phyloP scores from a whole-genome alignment of 35 echinoderm and acorn worm genomes.

The Ophioderma brevispina region DNA sequence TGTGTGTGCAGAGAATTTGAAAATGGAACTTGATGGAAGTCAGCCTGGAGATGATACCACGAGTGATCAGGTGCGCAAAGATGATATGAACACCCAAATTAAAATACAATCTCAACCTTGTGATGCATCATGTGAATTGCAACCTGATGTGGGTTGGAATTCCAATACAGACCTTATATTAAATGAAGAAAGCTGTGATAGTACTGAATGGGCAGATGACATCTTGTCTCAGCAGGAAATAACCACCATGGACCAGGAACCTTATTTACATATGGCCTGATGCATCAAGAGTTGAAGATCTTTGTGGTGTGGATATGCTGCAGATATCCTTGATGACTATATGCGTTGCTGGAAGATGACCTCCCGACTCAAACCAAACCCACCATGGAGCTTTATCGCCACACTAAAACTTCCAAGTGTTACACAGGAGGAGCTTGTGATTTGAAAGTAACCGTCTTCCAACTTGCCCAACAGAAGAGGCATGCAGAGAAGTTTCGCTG shows the following conservation, averaged over 20 bases:
- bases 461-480: neutral
- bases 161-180: neutral
- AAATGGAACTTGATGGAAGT: neutral
- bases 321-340: neutral
- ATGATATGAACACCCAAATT: neutral
- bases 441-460: neutral
- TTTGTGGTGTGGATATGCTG: neutral
- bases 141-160: neutral
- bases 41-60: neutral
- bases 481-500: neutral
- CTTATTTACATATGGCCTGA: neutral
- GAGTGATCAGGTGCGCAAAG: neutral
- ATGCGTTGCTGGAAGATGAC: neutral
- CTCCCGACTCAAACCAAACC: neutral
- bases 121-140: neutral
- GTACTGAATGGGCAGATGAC: neutral
- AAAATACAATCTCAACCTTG: too few relatives aligned
- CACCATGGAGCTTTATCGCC: neutral
- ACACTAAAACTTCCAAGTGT: neutral
- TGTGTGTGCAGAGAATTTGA: too few relatives aligned
- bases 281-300: too few relatives aligned
- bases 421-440: neutral
- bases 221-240: neutral
- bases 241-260: neutral
- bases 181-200: neutral